These are phyloP conservation scores for Anoncus sp. DNA, from an alignment of 2,888 invertebrate species.

Conservation along the genomic window DNA sequence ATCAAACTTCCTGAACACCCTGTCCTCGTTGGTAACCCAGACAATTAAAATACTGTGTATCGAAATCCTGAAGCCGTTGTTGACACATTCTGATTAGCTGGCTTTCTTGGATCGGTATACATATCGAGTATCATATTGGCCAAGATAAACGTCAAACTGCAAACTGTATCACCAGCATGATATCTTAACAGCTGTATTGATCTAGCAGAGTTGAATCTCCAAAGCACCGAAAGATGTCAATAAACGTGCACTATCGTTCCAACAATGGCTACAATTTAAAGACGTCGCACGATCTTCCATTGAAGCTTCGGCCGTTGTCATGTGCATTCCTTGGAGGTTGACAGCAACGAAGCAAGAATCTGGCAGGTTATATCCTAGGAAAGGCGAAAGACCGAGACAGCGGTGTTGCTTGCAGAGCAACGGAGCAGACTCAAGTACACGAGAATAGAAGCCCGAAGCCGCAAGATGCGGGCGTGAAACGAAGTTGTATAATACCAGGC, in stretches of 20 bases:
- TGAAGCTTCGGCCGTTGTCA: background rate
- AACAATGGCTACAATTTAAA: no score
- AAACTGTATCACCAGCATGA: no score
- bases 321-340: conserved; percentile 12
- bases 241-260: no score
- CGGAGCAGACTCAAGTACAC: background rate
- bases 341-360: conserved; percentile 14
- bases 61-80: no score
- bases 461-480: conserved; percentile 54
- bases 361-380: conserved; percentile 13
- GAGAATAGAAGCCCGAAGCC: conserved; percentile 25
- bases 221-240: no score
- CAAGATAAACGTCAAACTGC: no score
- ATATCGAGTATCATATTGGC: background rate
- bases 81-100: no score
- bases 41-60: no score
- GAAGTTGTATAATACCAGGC: conserved; percentile 42
- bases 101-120: no score
- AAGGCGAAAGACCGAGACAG: conserved; percentile 6
- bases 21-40: no score
- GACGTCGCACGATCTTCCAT: background rate
- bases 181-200: no score
- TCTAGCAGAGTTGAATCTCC: no score
- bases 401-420: background rate
- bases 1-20: background rate